Percentiles rank a stretch among this genome's conserved stretches.
These are phyloP conservation scores for Pholis gunnellus DNA, from an alignment of 2,113 vertebrate species.

Conservation along the genomic window DNA sequence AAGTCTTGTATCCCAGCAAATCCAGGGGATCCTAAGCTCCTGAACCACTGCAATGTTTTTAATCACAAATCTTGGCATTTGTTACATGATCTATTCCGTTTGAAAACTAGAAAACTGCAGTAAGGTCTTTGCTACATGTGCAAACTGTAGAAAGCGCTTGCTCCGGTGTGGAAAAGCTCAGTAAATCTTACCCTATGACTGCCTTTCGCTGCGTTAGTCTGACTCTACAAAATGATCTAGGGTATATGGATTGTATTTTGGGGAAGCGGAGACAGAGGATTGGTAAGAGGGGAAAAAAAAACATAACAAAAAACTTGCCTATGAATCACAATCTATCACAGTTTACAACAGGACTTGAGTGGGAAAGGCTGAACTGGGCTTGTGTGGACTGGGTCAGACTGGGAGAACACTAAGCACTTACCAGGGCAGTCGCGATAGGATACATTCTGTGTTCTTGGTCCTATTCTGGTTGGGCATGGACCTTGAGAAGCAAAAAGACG, in stretches of 20 bases:
- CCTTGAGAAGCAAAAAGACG: conserved; percentile 83
- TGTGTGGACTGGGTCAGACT: conserved; percentile 68
- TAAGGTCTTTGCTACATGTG: conserved; percentile 24
- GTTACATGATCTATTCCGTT: conserved; percentile 53
- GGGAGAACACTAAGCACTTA: conserved; percentile 80
- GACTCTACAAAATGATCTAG: conserved; percentile 37
- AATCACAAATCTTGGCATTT: conserved; percentile 71
- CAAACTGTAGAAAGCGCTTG: conserved; percentile 22
- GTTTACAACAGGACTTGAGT: conserved; percentile 64
- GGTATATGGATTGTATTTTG: conserved; percentile 36
- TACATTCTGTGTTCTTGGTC: conserved; percentile 82
- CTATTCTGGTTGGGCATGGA: conserved; percentile 83
- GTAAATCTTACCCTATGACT: conserved; percentile 51
- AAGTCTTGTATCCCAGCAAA: conserved; percentile 72
- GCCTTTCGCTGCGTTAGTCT: conserved; percentile 38
- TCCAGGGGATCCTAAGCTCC: conserved; percentile 70
- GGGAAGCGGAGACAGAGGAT: conserved; percentile 54
- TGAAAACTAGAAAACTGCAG: conserved; percentile 40
- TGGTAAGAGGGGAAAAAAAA: conserved; percentile 42
- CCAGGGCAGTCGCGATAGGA: conserved; percentile 82
- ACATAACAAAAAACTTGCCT: conserved; percentile 49
- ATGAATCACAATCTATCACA: conserved; percentile 55
- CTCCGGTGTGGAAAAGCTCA: conserved; percentile 36
- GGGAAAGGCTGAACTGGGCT: conserved; percentile 71
- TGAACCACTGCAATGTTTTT: conserved; percentile 61